Base-by-base conservation (phyloP, 2,888 invertebrate species). In the Blastobasis adustella region DNA sequence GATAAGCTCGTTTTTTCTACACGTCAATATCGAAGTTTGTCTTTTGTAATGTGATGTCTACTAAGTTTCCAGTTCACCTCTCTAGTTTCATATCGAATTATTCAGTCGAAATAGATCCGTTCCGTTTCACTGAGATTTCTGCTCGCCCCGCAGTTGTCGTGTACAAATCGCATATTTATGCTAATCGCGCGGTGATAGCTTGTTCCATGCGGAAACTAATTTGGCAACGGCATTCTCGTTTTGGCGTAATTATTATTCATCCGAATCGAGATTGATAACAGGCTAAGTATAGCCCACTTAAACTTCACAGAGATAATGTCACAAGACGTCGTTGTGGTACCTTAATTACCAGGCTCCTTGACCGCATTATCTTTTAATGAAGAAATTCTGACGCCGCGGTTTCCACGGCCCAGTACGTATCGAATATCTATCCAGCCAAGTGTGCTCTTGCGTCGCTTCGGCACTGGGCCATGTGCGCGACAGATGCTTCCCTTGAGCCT, bases 391-490 rank as follows among this genome's bases (percentile, higher is more conserved):
- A 67, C 66, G 67, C 71, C 69, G 71, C 63, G 52, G 63, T 65
- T 66, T 69, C 66, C 59, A 59, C 61, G 60, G 70, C 49, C 45
- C 39, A 38, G 45, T 57, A 23, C 56, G 67, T 79, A 79, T 83
- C 74, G 69, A 67, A 74, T 82, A 70, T 71, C 73, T 80, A 67
- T 79, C 75, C 73, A 75, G 69, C 78, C 73, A 66, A 77, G 74
- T 76, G 68, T 63, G 73, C 66, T 79, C 73, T 71, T 73, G 64
- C 66, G 68, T 63, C 64, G 71, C 58, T 63, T 62, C 60, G 63
- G 67, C 67, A 65, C 64, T 65, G 69, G 63, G 74, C 82, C 87
- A 88, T 88, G 81, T 88, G 87, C 65, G 62, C 77, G 68, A 73
- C 87, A 88, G 80, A 86, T 88, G 87, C 76, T 76, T 64, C 71